These are phyloP conservation scores for Colinus virginianus DNA, from an alignment of 2,113 vertebrate species.

Conservation along the genomic window DNA sequence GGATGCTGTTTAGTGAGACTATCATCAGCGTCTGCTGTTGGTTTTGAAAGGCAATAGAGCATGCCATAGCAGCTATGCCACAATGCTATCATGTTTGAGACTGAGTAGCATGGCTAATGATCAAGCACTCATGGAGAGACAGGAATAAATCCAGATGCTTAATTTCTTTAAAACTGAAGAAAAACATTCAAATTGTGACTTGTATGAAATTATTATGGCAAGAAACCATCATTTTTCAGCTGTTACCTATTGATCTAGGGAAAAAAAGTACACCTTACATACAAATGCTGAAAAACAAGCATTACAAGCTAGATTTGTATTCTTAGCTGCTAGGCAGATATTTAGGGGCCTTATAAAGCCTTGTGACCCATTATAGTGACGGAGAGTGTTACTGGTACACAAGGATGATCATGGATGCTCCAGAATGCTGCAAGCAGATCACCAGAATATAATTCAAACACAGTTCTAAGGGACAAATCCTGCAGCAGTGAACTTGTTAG, in stretches of 20 bases:
- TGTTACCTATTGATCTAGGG: background rate
- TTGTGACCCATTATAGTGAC: background rate
- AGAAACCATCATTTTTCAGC: background rate
- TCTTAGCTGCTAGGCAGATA: background rate
- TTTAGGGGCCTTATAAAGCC: background rate
- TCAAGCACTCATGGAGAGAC: background rate
- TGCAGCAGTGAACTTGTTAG: background rate
- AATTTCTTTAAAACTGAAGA: conserved; percentile 2
- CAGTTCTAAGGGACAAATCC: background rate
- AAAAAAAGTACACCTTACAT: accelerated
- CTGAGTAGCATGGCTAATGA: background rate
- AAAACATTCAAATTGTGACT: background rate
- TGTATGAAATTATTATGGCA: background rate
- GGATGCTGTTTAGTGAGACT: background rate
- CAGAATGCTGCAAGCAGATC: background rate
- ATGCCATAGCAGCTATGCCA: background rate
- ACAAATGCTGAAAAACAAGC: background rate
- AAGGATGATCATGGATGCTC: background rate
- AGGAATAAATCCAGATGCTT: conserved; percentile 6
- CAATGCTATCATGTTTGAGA: background rate
- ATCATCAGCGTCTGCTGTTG: background rate
- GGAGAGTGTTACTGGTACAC: background rate
- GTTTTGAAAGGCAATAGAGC: background rate
- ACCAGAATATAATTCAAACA: background rate
- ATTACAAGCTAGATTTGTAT: background rate